A percentile compares a stretch with the other conserved stretches of the same genome.
Evolutionary conservation across 92 coral and sea anemone species (phyloP).

Genomic region (Porites evermanni): DNA sequence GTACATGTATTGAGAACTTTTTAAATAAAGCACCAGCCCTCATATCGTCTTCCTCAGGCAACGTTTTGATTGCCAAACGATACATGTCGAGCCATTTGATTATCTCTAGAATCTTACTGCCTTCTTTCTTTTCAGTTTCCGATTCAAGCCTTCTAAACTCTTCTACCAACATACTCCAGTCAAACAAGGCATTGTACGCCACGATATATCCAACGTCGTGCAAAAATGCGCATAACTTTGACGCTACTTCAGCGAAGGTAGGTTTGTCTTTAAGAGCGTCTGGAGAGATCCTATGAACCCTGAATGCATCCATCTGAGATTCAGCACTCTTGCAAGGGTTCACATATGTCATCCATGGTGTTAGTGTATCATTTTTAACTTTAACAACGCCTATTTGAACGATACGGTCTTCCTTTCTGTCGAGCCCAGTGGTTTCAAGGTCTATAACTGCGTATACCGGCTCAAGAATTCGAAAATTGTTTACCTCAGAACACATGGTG

Average conservation of each 20-base stretch:
- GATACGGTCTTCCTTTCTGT: slow-evolving; percentile 38
- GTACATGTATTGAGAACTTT: slow-evolving; percentile 22
- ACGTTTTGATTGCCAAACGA: slow-evolving; percentile 37
- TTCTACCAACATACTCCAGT: slow-evolving; percentile 54
- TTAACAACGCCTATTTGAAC: slow-evolving; percentile 62
- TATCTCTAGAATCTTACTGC: background rate
- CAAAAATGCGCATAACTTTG: slow-evolving; percentile 41
- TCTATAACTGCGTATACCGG: slow-evolving; percentile 43
- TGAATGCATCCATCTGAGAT: slow-evolving; percentile 21
- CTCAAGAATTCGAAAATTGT: background rate
- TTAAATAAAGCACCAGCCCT: slow-evolving; percentile 12
- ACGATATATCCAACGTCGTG: slow-evolving; percentile 47
- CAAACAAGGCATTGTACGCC: slow-evolving; percentile 46
- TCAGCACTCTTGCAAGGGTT: slow-evolving; percentile 41
- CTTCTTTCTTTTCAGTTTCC: background rate
- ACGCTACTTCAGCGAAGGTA: slow-evolving; percentile 31
- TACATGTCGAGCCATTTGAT: slow-evolving; percentile 51
- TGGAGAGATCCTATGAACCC: slow-evolving; percentile 52
- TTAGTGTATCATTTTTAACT: slow-evolving; percentile 14
- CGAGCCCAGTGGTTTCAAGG: slow-evolving; percentile 57
- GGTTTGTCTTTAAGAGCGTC: slow-evolving; percentile 47
- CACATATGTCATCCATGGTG: slow-evolving; percentile 54
- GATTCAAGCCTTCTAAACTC: slow-evolving; percentile 40
- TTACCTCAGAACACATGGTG: slow-evolving; percentile 8
- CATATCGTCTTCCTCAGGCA: slow-evolving; percentile 1